Base-by-base conservation (phyloP, 1,140 invertebrate genomes). In the Neotoxoptera formosana region DNA sequence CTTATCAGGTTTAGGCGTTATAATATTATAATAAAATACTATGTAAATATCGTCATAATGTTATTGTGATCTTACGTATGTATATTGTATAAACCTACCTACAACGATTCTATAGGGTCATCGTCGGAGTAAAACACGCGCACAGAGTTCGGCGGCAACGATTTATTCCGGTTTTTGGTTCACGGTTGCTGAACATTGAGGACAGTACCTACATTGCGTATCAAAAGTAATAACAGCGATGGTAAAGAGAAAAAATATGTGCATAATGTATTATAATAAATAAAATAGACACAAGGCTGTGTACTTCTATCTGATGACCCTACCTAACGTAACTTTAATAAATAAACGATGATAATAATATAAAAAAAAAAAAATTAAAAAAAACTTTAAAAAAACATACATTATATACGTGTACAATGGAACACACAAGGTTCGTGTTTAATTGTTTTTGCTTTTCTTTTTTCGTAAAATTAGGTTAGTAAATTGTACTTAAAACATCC, bases 171-270 rank as follows among this genome's bases (percentile, higher is more conserved):
- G 91, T 93, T 93, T 93, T 93, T 93, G 91, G 91, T 93, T 93
- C 91, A 93, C 91, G 91, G 91, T 93, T 93, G 91, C 91, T 93
- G 91, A 93, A 84, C 91, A 93, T 93, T 93, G 91, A 93, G 91
- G 91, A 93, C 91, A 93, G 76, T 93, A 45, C 23, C 60, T 51
- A 90, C 89, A 60, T 90, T 83, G 91, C 91, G 91, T 86, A 53
- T 93, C 76, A 53, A 93, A 93, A 84, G 81, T 91, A 83, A 81
- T 81, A 81, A 93, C 81, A 30, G 76, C 34, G 76, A 91, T 48
- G 56, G 90, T 81, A 51, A 83, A 81, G 76, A 86, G 34, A 92
- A 92, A 92, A 84, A 86, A 93, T 81, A 91, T 81, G 90, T 91
- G 67, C 90, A 91, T 91, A 91, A 91, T 91, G 67, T 81, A 83